Conservation (phyloP, 2,113 vertebrate species). For the Malurus melanocephalus region DNA sequence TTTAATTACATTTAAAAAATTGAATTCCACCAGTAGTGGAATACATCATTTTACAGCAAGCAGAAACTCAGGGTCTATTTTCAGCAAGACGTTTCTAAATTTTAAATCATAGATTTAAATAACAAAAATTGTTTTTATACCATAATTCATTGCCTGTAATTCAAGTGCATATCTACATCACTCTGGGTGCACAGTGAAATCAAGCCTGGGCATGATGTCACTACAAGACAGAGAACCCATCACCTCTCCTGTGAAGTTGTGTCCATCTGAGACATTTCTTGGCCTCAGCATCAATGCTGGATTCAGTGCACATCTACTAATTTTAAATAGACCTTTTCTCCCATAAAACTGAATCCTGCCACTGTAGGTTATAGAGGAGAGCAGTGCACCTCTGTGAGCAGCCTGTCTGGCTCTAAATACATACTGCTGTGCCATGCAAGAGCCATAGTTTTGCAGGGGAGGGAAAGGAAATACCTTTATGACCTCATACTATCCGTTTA, state of each 20-base stretch:
- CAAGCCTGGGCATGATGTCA: not conserved
- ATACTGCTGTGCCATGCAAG: not conserved
- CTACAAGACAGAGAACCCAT: not conserved
- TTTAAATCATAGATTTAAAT: not conserved
- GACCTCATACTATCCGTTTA: constrained; percentile 44
- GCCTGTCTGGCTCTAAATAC: not conserved
- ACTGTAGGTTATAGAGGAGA: not conserved
- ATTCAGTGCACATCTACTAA: not conserved
- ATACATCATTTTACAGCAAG: not conserved
- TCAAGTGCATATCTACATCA: not conserved
- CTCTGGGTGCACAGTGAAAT: not conserved
- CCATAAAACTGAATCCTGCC: not conserved
- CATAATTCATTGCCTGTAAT: not conserved
- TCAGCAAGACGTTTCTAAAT: not conserved
- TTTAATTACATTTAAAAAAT: not conserved
- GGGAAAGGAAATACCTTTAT: constrained; percentile 36
- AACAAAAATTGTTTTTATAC: not conserved
- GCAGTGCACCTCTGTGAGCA: not conserved
- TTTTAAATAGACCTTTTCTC: not conserved
- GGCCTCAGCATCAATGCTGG: not conserved
- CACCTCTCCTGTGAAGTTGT: not conserved
- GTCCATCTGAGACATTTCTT: not conserved
- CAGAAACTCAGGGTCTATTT: not conserved
- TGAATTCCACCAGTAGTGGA: not conserved
- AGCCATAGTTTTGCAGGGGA: not conserved